Conservation (phyloP, 2,113 vertebrate genomes). For the Siniperca knerii region DNA sequence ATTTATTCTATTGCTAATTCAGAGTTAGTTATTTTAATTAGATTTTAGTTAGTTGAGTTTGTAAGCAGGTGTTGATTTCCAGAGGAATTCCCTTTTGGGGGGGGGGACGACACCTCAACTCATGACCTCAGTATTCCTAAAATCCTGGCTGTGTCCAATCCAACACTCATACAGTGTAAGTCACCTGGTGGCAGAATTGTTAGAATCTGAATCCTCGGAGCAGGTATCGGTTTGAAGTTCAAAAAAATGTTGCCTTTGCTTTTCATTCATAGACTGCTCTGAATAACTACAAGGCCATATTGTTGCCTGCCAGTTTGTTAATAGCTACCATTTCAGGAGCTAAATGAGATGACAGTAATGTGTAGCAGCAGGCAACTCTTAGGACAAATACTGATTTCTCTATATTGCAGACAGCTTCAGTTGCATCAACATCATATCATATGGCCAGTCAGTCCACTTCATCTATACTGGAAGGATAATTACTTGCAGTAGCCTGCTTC, state of each 20-base stretch:
- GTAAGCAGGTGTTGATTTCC: not conserved
- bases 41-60: not conserved
- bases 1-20: not conserved
- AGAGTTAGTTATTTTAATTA: not conserved
- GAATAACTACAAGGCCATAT: not conserved
- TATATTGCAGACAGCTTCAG: not conserved
- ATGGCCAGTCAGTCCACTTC: constrained; percentile 11
- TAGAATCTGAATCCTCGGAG: too few species aligned
- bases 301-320: not conserved
- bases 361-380: not conserved
- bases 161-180: not conserved
- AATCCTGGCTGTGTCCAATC: not conserved
- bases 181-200: not conserved
- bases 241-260: not conserved
- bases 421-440: constrained; percentile 17
- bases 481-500: constrained; percentile 44
- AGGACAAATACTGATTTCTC: constrained; percentile 36
- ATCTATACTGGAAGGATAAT: constrained; percentile 30
- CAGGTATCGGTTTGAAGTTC: not conserved
- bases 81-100: too few species aligned
- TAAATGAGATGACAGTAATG: not conserved
- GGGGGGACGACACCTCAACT: too few species aligned
- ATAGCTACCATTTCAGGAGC: not conserved
- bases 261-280: not conserved
- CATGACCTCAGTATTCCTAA: too few species aligned